Evolutionary conservation across 2,797 vertebrate species (phyloP).

Genomic region (Enteromius trimaculatus): DNA sequence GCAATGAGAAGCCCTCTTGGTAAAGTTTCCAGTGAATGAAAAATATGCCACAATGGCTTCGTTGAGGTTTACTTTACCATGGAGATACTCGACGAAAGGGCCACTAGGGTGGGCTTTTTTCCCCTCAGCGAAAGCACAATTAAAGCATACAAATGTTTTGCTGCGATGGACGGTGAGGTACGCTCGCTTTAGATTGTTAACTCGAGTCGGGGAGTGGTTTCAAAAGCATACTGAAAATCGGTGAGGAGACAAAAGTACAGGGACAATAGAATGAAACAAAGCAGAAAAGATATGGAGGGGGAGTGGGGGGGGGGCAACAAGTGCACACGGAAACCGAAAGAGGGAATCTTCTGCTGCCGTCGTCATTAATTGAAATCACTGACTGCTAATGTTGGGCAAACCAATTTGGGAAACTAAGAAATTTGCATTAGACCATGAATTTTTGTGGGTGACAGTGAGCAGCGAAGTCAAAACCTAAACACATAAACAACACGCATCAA

Average conservation of each 20-base stretch:
- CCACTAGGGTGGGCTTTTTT: conserved; percentile 14
- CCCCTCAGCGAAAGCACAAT: conserved; percentile 11
- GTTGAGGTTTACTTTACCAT: conserved; percentile 40
- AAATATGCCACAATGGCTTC: conserved; percentile 38
- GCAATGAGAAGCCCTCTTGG: conserved; percentile 39
- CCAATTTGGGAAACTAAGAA: neutral
- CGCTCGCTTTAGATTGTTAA: conserved; percentile 59
- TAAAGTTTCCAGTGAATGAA: conserved; percentile 34
- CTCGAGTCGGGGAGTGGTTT: conserved; percentile 53
- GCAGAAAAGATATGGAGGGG: conserved; percentile 64
- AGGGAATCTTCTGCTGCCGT: conserved; percentile 23
- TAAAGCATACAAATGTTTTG: conserved; percentile 50
- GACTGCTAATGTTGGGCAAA: neutral
- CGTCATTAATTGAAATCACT: conserved; percentile 68
- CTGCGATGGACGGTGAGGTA: conserved; percentile 46
- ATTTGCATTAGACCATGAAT: neutral
- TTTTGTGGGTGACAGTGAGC: neutral
- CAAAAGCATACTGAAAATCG: conserved; percentile 36
- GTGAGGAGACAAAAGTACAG: conserved; percentile 39
- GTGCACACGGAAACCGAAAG: conserved; percentile 47
- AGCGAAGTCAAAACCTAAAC: conserved; percentile 2
- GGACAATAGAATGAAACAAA: conserved; percentile 51
- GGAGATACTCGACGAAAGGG: conserved; percentile 22
- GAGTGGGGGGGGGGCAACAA: conserved; percentile 63
- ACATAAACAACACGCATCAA: neutral